Base-by-base conservation (phyloP, 2,113 vertebrate genomes). In the Lethenteron reissneri region DNA sequence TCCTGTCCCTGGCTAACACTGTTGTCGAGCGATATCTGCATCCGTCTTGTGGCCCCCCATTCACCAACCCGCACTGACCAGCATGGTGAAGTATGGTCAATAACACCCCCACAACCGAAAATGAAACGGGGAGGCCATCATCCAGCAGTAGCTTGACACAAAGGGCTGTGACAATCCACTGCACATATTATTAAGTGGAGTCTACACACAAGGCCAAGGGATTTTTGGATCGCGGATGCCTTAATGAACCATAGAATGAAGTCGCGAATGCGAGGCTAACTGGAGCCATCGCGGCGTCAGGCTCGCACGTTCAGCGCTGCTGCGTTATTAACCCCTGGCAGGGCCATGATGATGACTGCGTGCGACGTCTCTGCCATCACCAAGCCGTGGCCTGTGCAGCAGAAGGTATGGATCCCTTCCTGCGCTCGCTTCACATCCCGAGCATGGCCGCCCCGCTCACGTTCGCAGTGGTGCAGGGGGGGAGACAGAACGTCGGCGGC, bases 321-420 rank as follows among this genome's bases (percentile, higher is more conserved):
- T 56, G 56, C 58, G 25, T 58, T 58, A 58, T 25, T 13, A 12
- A 58, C n/a, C 73, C 70, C 60, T 57, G 73, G 60, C 78, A 99
- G 94, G 80, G 92, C 91, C 3, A 99, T 99, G 94, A 77, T 99
- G 81, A 99, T 99, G 94, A 99, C 94, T 59, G 91, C 92, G 1
- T 99, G 92, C 74, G 94, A 99, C 75, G 85, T 99, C 70, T 97
- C 94, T 56, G 94, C 94, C 25, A 97, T 99, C 77, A 94, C 90
- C n/a, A 99, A 99, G 74, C 94, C 94, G 15, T 99, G 94, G 94
- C 92, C 91, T 4, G 83, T 96, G 72, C 92, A 99, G 75, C 90
- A 91, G 72, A 86, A 86, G 87, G 94, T 97, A 83, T 68, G n/a
- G n/a, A 68, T 68, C 25, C 25, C 8, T 68, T 68, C 41, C 41